A percentile compares a stretch with the other conserved stretches of the same genome.
phyloP scores from a whole-genome alignment of 2,113 vertebrate genomes.

The Odocoileus hemionus region DNA sequence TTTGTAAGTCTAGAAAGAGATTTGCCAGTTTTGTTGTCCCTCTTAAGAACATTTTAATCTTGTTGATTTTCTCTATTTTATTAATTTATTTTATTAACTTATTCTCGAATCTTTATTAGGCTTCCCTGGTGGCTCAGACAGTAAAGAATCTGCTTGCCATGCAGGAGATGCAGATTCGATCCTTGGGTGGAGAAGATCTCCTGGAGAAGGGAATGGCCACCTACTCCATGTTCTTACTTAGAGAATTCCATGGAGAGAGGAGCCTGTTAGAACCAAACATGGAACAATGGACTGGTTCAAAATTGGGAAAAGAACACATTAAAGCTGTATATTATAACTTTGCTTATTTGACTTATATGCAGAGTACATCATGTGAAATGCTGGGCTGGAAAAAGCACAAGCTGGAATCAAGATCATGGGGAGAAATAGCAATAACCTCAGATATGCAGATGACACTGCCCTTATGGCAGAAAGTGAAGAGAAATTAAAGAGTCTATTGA shows the following conservation, averaged over 20 bases:
- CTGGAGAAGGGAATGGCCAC: background rate
- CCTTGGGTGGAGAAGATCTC: background rate
- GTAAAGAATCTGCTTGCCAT: background rate
- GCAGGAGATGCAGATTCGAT: background rate
- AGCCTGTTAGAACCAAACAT: background rate
- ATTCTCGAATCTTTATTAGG: background rate
- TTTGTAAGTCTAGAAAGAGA: background rate
- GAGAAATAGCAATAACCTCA: background rate
- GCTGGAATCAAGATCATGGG: background rate
- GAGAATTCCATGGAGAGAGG: background rate
- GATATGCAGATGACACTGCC: background rate
- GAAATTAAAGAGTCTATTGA: background rate
- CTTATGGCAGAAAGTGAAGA: background rate
- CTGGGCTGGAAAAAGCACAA: background rate
- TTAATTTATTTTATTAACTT: background rate
- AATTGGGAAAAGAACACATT: background rate
- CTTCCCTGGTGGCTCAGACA: background rate
- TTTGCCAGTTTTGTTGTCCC: background rate
- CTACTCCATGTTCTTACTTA: background rate
- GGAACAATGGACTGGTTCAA: background rate
- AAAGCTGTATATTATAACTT: background rate
- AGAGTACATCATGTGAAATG: background rate
- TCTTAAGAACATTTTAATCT: background rate
- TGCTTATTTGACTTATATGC: background rate
- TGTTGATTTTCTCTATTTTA: background rate